Evolutionary conservation across 2,888 invertebrate genomes (phyloP), one percentile per base, ranked within the genome.

Genomic region (Cheilosia grossa): DNA sequence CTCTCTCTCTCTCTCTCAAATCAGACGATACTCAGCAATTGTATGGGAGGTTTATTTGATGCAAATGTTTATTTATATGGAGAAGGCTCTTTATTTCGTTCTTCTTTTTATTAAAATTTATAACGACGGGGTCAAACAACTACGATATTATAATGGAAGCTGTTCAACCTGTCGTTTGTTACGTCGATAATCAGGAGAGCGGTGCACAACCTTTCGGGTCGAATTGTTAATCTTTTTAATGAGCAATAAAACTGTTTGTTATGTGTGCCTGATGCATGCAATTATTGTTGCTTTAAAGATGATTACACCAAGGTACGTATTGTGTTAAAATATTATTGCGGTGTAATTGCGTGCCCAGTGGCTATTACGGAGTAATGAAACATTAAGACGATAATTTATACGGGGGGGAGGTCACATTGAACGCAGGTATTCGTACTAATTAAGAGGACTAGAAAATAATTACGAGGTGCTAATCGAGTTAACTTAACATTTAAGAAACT

Each of bases 81-180:
- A 5, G 19, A 24, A 10, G 5, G 21, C 13, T 24, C 27, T 13
- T 15, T 5, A 17, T 27, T 24, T 7, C n/a, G 15, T 47, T 37
- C n/a, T 40, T 59, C 37, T 58, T 51, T 40, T 42, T 21, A 51
- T 24, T 24, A 1, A 13, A 15, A 21, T 6, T 21, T 19, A 33
- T 27, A 44, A 54, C 15, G 33, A 17, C 5, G 54, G 81, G 81
- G 75, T 81, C 75, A 81, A 75, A 19, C 75, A 61, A 81, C 77
- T 74, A 21, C 13, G 21, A 49, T 21, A 44, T 54, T 47, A 21
- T 47, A 59, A 53, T 37, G 37, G 37, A 27, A 49, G 17, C 15
- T 54, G 30, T 21, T 53, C 5, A 56, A 54, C 33, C 37, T 63
- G 69, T 63, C 77, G 63, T 54, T 54, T 37, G 24, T 70, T 67